Percentiles rank a stretch among this genome's conserved stretches.
These are phyloP conservation scores for Temnothorax rugatulus DNA, from an alignment of 2,888 invertebrate genomes.

Conservation along the genomic window DNA sequence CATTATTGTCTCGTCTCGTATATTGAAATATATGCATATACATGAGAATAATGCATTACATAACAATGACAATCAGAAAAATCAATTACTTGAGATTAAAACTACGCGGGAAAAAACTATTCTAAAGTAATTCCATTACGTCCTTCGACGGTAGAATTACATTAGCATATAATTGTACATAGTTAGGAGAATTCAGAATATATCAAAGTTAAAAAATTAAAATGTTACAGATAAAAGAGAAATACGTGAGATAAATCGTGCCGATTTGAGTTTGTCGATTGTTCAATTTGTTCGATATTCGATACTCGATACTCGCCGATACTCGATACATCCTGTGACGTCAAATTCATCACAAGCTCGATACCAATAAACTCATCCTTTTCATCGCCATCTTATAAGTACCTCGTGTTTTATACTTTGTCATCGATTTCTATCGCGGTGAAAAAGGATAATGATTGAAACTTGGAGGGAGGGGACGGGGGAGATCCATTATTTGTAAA, in stretches of 20 bases:
- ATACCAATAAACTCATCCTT: not conserved
- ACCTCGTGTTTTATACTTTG: not conserved
- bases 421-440: not conserved
- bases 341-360: slow-evolving; percentile 15
- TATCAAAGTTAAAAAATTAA: not conserved
- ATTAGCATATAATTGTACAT: slow-evolving; percentile 22
- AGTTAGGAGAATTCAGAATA: not conserved
- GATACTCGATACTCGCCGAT: too few species aligned
- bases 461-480: not conserved
- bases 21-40: not conserved
- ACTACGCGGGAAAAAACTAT: not conserved
- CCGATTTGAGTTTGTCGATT: slow-evolving; percentile 4
- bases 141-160: not conserved
- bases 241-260: not conserved
- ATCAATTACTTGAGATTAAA: not conserved
- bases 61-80: not conserved
- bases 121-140: not conserved
- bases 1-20: not conserved
- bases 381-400: not conserved
- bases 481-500: slow-evolving; percentile 6
- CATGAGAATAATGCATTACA: not conserved
- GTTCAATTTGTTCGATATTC: slow-evolving; percentile 17
- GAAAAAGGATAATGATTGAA: slow-evolving; percentile 3
- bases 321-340: not conserved
- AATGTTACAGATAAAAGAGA: not conserved